Evolutionary conservation across 2,888 invertebrate species (phyloP).

Genomic region (Acronicta aceris): DNA sequence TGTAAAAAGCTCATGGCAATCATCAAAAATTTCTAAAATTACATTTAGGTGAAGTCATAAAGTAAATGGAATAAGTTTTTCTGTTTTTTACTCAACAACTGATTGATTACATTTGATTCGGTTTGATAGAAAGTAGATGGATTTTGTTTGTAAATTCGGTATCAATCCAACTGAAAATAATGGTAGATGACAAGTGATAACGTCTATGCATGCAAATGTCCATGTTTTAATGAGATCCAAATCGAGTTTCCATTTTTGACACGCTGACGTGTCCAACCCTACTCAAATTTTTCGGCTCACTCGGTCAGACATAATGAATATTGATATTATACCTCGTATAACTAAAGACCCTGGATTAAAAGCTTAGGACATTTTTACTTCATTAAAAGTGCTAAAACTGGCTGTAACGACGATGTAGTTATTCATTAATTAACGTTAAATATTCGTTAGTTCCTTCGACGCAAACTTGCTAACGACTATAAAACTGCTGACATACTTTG

Average conservation of each 20-base stretch:
- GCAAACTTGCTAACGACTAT: conserved; percentile 42
- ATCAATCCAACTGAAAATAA: conserved; percentile 16
- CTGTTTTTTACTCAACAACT: not conserved
- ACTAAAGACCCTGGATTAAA: conserved; percentile 20
- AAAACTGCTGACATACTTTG: conserved; percentile 19
- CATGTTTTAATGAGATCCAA: conserved; percentile 57
- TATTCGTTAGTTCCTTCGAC: conserved; percentile 33
- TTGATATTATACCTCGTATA: conserved; percentile 49
- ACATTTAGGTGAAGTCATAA: too few relatives aligned
- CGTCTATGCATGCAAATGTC: conserved; percentile 44
- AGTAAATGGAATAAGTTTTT: too few relatives aligned
- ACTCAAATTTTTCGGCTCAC: conserved; percentile 70
- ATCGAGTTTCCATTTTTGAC: conserved; percentile 61
- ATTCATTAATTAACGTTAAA: conserved; percentile 41
- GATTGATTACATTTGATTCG: not conserved
- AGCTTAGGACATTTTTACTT: conserved; percentile 32
- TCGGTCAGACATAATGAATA: conserved; percentile 58
- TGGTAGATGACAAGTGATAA: conserved; percentile 28
- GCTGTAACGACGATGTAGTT: conserved; percentile 19
- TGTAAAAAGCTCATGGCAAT: too few relatives aligned
- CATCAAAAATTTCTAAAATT: too few relatives aligned
- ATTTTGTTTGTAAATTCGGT: conserved; percentile 1
- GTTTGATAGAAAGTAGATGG: not conserved
- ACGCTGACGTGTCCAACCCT: conserved; percentile 73
- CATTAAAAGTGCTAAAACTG: conserved; percentile 29